Base-by-base conservation (phyloP, 2,888 invertebrate genomes). In the Hypomecis atomaria region DNA sequence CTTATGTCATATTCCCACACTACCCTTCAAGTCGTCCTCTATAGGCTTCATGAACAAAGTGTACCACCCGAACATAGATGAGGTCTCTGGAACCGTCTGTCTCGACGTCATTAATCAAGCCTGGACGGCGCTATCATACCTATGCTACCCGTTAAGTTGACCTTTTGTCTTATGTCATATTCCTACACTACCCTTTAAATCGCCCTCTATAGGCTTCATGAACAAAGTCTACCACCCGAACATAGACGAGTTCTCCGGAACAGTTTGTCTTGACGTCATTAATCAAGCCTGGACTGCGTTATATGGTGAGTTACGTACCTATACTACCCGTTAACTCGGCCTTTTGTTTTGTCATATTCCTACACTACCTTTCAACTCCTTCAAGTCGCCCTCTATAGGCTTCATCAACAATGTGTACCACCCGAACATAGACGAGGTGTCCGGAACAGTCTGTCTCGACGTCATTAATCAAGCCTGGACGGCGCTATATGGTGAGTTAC, bases 21-120 rank as follows among this genome's bases (percentile, higher is more conserved):
- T 23, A 23, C 99, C 99, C 44, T 99, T 99, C 94, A 99, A 99
- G 93, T 99, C 99, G 60, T 99, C 99, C 65, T 99, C 99, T 77
- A 99, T 99, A 90, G 99, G 99, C 58, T 99, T 99, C 93, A 99
- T 99, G 96, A 99, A 99, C 93, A 97, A 99, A 90, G 99, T 99
- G 71, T 99, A 98, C 93, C 99, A 99, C 93, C 99, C 99, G 58
- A 99, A 99, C 92, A 99, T 99, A 85, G 99, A 99, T 92, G 99
- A 99, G 94, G 99, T 99, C 68, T 99, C 97, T 36, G 99, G 99
- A 62, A 99, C 99, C 7, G 99, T 99, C 38, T 99, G 99, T 85
- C 94, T 99, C 75, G 99, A 99, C 93, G 99, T 99, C 70, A 99
- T 99, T 84, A 99, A 99, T 92, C 99, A 99, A 93, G 98, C 99